Conservation (phyloP, 2,113 vertebrate species). For the Apteryx mantelli region DNA sequence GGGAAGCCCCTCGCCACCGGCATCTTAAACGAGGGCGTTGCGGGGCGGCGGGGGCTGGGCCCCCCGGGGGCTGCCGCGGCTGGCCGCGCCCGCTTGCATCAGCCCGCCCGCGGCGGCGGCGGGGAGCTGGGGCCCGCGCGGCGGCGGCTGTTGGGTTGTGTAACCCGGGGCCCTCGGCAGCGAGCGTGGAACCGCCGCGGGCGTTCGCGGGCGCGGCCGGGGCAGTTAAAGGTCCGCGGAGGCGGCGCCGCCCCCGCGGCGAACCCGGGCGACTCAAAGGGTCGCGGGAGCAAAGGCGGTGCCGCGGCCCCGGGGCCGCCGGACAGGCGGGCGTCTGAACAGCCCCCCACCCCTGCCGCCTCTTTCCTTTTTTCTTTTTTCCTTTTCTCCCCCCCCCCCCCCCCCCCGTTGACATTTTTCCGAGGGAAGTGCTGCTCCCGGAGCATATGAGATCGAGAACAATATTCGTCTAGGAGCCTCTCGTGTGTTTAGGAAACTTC, state of each 20-base stretch:
- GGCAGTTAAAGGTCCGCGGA: background rate
- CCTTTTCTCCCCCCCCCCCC: background rate
- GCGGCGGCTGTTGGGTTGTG: background rate
- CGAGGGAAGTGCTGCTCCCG: background rate
- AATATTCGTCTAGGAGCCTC: background rate
- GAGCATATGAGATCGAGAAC: background rate
- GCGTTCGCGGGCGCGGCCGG: background rate
- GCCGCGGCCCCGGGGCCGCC: background rate
- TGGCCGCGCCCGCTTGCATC: background rate
- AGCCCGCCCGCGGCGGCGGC: background rate
- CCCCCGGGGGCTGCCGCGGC: background rate
- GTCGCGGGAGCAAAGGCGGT: too few species aligned
- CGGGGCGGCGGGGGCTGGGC: too few species aligned
- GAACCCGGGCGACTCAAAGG: background rate
- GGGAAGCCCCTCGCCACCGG: background rate
- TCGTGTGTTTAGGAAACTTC: too few species aligned
- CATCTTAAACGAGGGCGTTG: background rate
- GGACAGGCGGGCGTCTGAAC: background rate
- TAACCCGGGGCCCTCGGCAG: background rate
- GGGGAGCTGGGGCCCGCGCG: too few species aligned
- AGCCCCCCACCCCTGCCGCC: background rate
- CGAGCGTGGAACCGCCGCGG: background rate
- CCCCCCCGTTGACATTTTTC: too few species aligned
- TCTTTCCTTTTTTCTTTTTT: too few species aligned
- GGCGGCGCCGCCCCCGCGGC: background rate